Base-by-base conservation (phyloP, 2,113 vertebrate species). In the Hassar affinis region DNA sequence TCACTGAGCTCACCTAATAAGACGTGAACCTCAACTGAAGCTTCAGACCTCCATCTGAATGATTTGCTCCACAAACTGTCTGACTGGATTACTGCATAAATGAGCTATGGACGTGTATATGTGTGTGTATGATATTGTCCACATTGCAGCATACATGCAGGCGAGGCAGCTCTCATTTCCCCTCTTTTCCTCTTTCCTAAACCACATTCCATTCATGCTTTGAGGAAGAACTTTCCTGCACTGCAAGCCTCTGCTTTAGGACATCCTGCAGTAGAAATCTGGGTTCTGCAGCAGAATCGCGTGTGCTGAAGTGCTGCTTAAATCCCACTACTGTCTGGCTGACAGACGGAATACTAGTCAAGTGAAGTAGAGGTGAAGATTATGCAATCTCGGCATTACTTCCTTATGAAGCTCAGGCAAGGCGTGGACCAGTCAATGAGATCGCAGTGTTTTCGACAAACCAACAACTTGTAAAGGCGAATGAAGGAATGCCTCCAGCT, bases 371-470 rank as follows among this genome's bases (percentile, higher is more conserved):
- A 61, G 52, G 42, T 72, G 56, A 69, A 47, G 54, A 74, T 84
- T 84, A 7, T 22, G 83, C 52, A 84, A 84, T 83, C 82, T 64
- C 42, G 3, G 57, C 25, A 20, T 38, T 71, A 84, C 83, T 84
- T 84, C 83, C 83, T 84, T 22, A 20, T 61, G 77, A 79, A 74
- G 76, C 66, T n/a, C 25, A 11, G 61, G 18, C 56, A 80, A 84
- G 83, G 83, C 83, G 83, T 84, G 83, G 77, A 61, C 71, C 30
- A 25, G 27, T 56, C 30, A 18, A 20, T n/a, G 83, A 72, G 59
- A 5, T 76, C 15, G 8, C 17, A 33, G 76, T n/a, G 42, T 30
- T 51, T 49, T 68, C 30, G 59, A 22, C 3, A 47, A 75, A 57
- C 22, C 8, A 54, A 59, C 22, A 25, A 2, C 38, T 72, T 22